Base-by-base conservation (phyloP, 2,113 vertebrate species). In the Syngnathoides biaculeatus region DNA sequence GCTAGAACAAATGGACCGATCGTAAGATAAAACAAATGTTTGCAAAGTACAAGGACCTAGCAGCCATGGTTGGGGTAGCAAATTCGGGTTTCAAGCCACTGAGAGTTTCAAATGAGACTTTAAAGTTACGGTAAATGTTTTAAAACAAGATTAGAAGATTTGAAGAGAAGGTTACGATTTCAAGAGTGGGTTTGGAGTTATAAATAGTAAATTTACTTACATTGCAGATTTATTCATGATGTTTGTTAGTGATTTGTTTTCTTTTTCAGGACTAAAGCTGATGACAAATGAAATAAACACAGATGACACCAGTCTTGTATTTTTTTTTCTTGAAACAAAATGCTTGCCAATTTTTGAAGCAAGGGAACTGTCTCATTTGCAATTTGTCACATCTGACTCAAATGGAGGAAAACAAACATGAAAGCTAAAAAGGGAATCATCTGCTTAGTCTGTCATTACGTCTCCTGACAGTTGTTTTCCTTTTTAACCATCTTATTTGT, bases 331-430 rank as follows among this genome's bases (percentile, higher is more conserved):
- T 56, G 56, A 73, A 43, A 45, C 62, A 43, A 42, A 35, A 62
- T 47, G 15, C 24, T 55, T 55, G 52, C 40, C 48, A 58, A 73
- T 72, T 30, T 20, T 63, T 69, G 47, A 59, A 2, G 45, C 8
- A 57, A 56, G 17, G 17, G 8, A 59, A 15, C 53, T 65, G 39
- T 43, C 12, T 27, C 38, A 30, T 40, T 67, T 15, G 45, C 17
- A 39, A 69, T 67, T 73, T 78, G 65, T 45, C 65, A 53, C 53
- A 43, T 65, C 52, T 65, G 55, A 60, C 24, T 79, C 56, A 42
- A 72, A 73, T 64, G 66, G 66, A 30, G 1, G 57, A 20, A 61
- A 22, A 71, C 58, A 47, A 67, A 75, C 47, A 67, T 27, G 66
- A 19, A 70, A 61, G 26, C 38, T 9, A 43, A 55, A 13, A 20